These are phyloP conservation scores for Agonopterix alstromeriana DNA, from an alignment of 2,888 invertebrate species.

Conservation along the genomic window DNA sequence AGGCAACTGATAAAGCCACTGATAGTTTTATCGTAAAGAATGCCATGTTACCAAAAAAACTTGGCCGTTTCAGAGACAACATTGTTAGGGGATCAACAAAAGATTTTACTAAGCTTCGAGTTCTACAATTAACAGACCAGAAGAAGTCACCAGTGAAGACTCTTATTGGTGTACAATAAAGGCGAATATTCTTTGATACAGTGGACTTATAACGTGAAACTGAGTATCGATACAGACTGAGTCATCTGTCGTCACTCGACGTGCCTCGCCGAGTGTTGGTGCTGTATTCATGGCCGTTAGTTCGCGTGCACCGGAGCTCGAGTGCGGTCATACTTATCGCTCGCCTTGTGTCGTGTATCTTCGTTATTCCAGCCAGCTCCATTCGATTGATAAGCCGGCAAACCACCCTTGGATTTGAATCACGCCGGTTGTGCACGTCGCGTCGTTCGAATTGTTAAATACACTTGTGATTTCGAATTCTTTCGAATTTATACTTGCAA, in stretches of 20 bases:
- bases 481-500: constrained; percentile 30
- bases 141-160: too few relatives aligned
- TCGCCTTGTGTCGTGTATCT: constrained; percentile 23
- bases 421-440: constrained; percentile 27
- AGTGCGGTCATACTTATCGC: constrained; percentile 47
- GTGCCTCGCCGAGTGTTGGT: constrained; percentile 36
- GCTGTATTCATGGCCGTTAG: constrained; percentile 49
- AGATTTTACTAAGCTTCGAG: too few relatives aligned
- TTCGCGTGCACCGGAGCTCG: constrained; percentile 59
- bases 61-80: too few relatives aligned
- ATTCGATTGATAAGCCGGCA: constrained; percentile 33
- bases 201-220: too few relatives aligned
- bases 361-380: constrained; percentile 38
- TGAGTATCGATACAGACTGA: constrained; percentile 29
- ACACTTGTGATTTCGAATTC: constrained; percentile 2
- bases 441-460: background rate
- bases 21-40: too few relatives aligned
- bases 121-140: too few relatives aligned
- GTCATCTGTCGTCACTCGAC: constrained; percentile 58
- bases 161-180: too few relatives aligned
- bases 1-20: too few relatives aligned
- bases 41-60: too few relatives aligned
- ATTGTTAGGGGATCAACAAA: too few relatives aligned
- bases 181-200: too few relatives aligned
- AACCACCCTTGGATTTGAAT: constrained; percentile 34